Base-by-base conservation (phyloP, 2,888 invertebrate genomes). In the Lacanobia wlatinum region DNA sequence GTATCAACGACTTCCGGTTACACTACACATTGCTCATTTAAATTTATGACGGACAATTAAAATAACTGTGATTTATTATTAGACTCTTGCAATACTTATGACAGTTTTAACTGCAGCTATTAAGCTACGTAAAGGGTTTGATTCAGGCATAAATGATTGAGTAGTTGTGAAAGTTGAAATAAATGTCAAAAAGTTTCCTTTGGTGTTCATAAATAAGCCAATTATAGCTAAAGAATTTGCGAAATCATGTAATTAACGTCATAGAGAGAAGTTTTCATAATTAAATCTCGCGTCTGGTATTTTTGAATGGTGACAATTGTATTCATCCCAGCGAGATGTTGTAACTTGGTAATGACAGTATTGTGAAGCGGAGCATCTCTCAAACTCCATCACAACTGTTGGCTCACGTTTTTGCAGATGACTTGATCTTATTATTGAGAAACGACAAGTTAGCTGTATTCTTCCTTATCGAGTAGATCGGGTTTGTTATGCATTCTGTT, bases 361-460 rank as follows among this genome's bases (percentile, higher is more conserved):
- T 94, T 93, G 92, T 93, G 90, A 92, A 90, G 90, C 91, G 86
- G 89, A 89, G 90, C 90, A 91, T 87, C 91, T 90, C 88, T 90
- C 88, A 85, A 90, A 89, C 92, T 88, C 88, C 88, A 89, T 89
- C 89, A 92, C 92, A 92, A 91, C 91, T 88, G 89, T 91, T 90
- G 84, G 87, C 94, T 94, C 95, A 95, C 94, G 95, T 95, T 95
- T 95, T 95, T 95, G 94, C 91, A 88, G 92, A 90, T 89, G 89
- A 84, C 82, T 93, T 92, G 92, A 93, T 93, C 91, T 92, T 92
- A 92, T 93, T 92, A 94, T 94, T 94, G 91, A 90, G 94, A 93
- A 94, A 95, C 91, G 84, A 88, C 90, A 89, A 92, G 90, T 89
- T 89, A 89, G 88, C 90, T 91, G 87, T 76, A 87, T 84, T 92